Base-by-base conservation (phyloP, 2,113 vertebrate genomes). In the Tragelaphus buxtoni region DNA sequence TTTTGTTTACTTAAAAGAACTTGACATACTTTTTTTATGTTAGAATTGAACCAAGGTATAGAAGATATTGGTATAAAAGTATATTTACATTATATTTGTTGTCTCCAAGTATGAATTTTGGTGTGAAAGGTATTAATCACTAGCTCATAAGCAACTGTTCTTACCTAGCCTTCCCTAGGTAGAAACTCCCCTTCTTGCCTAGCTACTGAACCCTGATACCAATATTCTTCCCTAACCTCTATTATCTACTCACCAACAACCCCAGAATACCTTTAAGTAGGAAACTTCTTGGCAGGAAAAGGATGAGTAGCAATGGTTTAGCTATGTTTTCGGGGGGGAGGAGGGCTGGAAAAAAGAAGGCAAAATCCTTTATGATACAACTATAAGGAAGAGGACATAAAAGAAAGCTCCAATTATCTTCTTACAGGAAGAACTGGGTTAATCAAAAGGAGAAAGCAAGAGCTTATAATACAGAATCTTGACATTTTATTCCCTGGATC, bases 51-150 rank as follows among this genome's bases (percentile, higher is more conserved):
- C 32, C 24, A 93, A 91, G 3, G 85, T 87, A 89, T 8, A 93
- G 61, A 92, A 30, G 39, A 90, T 49, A 87, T 28, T 53, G 56
- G 24, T 53, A 95, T 61, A 65, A 90, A 93, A 56, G 65, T 11
- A 77, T 58, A 91, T 72, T 96, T 94, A 42, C 26, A n/a, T 58
- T 87, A 22, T 89, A 91, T 51, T 51, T 89, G 4, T 92, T 90
- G 24, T 92, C 63, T 96, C 42, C 35, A 95, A 87, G 18, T 69
- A 92, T 74, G 53, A 39, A 93, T 58, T 93, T 63, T 93, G 26
- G 16, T 72, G 7, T 63, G 91, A 94, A 96, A 85, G 26, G 26
- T 90, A 92, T 95, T 84, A 85, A 45, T 45, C 9, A 65, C 4
- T 89, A 61, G 42, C 14, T 82, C 76, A 92, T 80, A 26, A 80